Evolutionary conservation across 2,113 vertebrate species (phyloP), one percentile per base, ranked within the genome.

Genomic region (Turnix velox): DNA sequence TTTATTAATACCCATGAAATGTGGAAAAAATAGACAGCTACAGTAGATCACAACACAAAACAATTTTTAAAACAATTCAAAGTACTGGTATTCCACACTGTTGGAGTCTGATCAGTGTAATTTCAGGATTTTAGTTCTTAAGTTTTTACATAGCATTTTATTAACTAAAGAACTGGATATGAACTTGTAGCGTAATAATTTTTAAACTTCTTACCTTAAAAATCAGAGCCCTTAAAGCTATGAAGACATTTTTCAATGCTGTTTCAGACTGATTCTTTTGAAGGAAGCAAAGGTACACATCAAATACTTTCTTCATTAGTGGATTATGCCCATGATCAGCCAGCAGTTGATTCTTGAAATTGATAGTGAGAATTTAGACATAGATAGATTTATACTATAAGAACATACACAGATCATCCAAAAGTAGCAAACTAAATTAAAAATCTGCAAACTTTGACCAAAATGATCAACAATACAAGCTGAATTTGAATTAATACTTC

Each of bases 301-400:
- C 98, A 94, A 99, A 99, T 13, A 99, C 99, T 92, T 99, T 99
- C 97, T 99, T 99, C 99, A 99, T 99, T 74, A 99, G 97, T 8
- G 99, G 99, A 95, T 99, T 99, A 96, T 99, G 99, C 12, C 99
- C 99, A 0, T 99, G 98, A 96, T 99, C 99, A 16, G 97, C 92
- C 93, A 99, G 98, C 17, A 99, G 98, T 77, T 99, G 99, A 84
- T 98, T 98, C 99, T 99, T 95, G 55, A 90, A 96, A 96, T 73
- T 66, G 8, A 95, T 3, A 89, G 31, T 10, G 49, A 93, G 14
- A 68, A 84, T 20, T 69, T 22, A 62, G 31, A 89, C 22, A 66
- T 16, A 18, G 51, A 75, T 15, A 65, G 7, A 52, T 77, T 72
- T 40, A 67, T 42, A 52, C 22, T 57, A 55, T 61, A 89, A 76